These are phyloP conservation scores for Toxonevra muliebris DNA, from an alignment of 2,888 invertebrate species.

Conservation along the genomic window DNA sequence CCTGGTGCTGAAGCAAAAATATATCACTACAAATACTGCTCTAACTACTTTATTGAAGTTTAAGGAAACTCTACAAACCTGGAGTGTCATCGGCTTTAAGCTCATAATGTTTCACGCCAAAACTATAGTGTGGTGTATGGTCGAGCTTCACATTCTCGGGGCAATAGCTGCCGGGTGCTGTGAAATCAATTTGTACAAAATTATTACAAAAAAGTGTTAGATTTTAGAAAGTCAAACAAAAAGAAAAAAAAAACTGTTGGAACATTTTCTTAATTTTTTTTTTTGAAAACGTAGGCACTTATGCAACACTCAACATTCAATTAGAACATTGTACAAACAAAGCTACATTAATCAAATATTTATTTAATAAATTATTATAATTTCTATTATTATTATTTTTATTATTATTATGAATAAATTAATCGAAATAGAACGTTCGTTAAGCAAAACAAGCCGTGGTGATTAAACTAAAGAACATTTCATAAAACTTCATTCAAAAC, in stretches of 20 bases:
- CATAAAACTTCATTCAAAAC: too few relatives aligned
- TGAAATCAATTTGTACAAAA: constrained; percentile 12
- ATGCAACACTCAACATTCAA: background rate
- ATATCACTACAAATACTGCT: constrained; percentile 7
- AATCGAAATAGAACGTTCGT: background rate
- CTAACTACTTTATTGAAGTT: background rate
- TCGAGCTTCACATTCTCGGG: constrained; percentile 70
- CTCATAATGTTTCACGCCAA: constrained; percentile 67
- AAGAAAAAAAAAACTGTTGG: too few relatives aligned
- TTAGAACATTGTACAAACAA: constrained; percentile 6
- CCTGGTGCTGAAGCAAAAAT: constrained; percentile 63
- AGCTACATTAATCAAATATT: background rate
- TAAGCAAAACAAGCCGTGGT: too few relatives aligned
- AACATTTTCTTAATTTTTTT: too few relatives aligned
- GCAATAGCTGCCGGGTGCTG: constrained; percentile 64
- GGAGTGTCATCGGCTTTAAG: constrained; percentile 54
- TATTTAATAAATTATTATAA: background rate
- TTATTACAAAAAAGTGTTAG: too few relatives aligned
- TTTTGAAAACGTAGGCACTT: too few relatives aligned
- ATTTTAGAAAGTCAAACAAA: background rate
- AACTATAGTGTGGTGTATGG: constrained; percentile 57
- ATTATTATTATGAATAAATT: too few relatives aligned
- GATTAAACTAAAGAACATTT: too few relatives aligned
- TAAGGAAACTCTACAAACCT: constrained; percentile 48
- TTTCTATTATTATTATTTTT: background rate